A percentile compares a stretch with the other conserved stretches of the same genome.
Conservation (phyloP, 92 coral and sea anemone species). For the Nematostella vectensis region DNA sequence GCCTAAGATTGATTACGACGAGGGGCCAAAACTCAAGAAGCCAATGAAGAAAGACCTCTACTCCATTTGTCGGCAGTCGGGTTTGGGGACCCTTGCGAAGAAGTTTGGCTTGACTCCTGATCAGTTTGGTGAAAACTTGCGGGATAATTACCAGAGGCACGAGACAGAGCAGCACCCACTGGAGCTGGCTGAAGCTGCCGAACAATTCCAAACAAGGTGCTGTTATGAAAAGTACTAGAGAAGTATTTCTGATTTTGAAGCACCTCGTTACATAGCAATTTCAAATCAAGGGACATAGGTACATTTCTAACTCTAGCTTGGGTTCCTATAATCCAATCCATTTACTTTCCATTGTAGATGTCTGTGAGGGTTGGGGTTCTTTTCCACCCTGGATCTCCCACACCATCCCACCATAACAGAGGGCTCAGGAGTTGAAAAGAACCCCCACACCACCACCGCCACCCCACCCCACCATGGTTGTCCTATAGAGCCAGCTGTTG, state of each 20-base stretch:
- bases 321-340: no score
- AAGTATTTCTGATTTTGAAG: no score
- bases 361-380: no score
- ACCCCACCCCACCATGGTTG: no score
- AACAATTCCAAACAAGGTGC: conserved; percentile 69
- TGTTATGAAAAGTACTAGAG: no score
- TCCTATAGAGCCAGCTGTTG: no score
- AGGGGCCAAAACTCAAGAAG: conserved; percentile 72
- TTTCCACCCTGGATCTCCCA: no score
- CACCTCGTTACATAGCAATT: background rate
- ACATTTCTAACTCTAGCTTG: no score
- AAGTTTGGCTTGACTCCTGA: conserved; percentile 99
- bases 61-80: conserved; percentile 87
- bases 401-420: no score
- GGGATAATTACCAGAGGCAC: conserved; percentile 96
- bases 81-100: conserved; percentile 84
- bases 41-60: conserved; percentile 87
- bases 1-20: conserved; percentile 24
- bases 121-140: conserved; percentile 94
- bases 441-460: no score
- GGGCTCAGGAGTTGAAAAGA: no score
- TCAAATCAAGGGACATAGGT: background rate
- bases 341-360: no score
- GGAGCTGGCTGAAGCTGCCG: conserved; percentile 94
- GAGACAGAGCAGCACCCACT: conserved; percentile 93